Percentiles rank a stretch among this genome's conserved stretches.
Evolutionary conservation across 2,797 vertebrate genomes (phyloP).

Genomic region (Oreortyx pictus): DNA sequence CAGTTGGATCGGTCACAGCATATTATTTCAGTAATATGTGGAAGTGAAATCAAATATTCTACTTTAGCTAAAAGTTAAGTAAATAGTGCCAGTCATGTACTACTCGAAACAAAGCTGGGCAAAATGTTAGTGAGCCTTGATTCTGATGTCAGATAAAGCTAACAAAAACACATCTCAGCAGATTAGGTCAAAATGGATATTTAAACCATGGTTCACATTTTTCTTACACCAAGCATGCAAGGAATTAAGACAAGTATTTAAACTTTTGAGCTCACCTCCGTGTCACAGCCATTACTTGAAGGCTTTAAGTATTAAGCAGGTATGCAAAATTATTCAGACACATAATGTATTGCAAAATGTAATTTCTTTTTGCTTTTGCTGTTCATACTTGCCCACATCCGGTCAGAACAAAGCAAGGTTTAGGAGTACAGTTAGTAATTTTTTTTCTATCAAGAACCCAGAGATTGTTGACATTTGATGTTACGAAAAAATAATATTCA

Average conservation of each 20-base stretch:
- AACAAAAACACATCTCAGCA: neutral
- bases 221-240: neutral
- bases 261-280: neutral
- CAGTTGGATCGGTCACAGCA: neutral
- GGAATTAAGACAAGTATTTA: neutral
- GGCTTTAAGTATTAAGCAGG: accelerated
- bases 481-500: neutral
- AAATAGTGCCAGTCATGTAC: neutral
- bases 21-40: neutral
- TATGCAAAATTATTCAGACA: neutral
- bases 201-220: neutral
- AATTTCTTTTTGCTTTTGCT: neutral
- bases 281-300: neutral
- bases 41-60: neutral
- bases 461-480: neutral
- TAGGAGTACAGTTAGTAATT: neutral
- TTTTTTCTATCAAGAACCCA: neutral
- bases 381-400: neutral
- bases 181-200: neutral
- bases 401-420: neutral
- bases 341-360: accelerated
- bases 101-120: neutral
- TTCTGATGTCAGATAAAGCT: neutral
- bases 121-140: neutral
- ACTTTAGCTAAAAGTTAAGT: neutral